Evolutionary conservation across 2,888 invertebrate genomes (phyloP).

Genomic region (Pocota personata): DNA sequence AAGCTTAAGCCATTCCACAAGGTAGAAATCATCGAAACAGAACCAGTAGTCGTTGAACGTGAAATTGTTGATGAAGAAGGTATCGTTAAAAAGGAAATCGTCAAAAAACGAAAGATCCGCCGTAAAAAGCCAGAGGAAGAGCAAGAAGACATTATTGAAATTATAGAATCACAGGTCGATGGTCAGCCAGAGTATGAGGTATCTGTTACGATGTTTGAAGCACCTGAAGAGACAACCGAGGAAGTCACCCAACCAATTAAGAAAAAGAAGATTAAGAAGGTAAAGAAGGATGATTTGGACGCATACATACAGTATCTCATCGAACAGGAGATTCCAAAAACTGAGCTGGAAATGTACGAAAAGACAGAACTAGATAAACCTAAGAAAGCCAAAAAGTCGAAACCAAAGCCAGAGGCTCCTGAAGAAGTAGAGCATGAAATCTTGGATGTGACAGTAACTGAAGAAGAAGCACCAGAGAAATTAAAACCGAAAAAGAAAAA

Average conservation of each 20-base stretch:
- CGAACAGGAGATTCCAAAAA: conserved; percentile 81
- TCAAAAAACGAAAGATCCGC: conserved; percentile 80
- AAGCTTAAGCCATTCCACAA: conserved; percentile 77
- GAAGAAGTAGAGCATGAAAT: conserved; percentile 74
- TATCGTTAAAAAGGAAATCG: conserved; percentile 77
- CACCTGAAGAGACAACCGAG: conserved; percentile 71
- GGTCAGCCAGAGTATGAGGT: conserved; percentile 83
- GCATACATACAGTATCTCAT: conserved; percentile 81
- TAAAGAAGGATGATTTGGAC: conserved; percentile 80
- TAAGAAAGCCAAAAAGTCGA: conserved; percentile 78
- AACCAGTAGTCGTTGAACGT: conserved; percentile 75
- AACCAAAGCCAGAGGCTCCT: conserved; percentile 70
- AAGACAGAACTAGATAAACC: conserved; percentile 81
- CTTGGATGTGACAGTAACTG: conserved; percentile 76
- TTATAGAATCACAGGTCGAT: conserved; percentile 80
- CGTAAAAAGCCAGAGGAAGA: conserved; percentile 81
- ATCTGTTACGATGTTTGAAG: conserved; percentile 80
- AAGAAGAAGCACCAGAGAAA: conserved; percentile 75
- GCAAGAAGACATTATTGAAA: conserved; percentile 82
- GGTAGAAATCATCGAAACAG: conserved; percentile 77
- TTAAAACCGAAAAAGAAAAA: conserved; percentile 74
- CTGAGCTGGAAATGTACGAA: conserved; percentile 82
- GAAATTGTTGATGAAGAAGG: conserved; percentile 76
- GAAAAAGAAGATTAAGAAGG: conserved; percentile 78
- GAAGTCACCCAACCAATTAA: conserved; percentile 72